A percentile compares a stretch with the other conserved stretches of the same genome.
These are phyloP conservation scores for Drosophila arizonae DNA, from an alignment of 1,140 invertebrate species.

Conservation along the genomic window DNA sequence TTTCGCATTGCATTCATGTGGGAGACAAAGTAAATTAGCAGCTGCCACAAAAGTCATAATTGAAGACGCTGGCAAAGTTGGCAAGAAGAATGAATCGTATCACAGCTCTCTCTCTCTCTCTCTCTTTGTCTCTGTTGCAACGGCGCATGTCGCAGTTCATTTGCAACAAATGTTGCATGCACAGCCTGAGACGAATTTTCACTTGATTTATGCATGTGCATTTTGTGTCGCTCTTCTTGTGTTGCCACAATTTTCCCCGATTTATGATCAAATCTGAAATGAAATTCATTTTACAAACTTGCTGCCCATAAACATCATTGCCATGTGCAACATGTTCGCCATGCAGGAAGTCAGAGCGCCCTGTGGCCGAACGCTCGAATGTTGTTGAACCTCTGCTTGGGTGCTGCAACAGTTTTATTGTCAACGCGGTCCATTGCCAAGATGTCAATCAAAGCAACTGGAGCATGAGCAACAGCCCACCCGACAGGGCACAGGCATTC, in stretches of 20 bases:
- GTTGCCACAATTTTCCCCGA: slow-evolving; percentile 22
- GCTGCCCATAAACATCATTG: slow-evolving; percentile 33
- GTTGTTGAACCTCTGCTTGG: slow-evolving; percentile 1
- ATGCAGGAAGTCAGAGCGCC: neutral
- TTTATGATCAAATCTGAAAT: slow-evolving; percentile 61
- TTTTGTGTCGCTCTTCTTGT: slow-evolving; percentile 1
- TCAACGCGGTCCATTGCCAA: slow-evolving; percentile 33
- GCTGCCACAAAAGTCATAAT: slow-evolving; percentile 24
- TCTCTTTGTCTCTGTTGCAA: neutral
- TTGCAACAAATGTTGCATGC: slow-evolving; percentile 70
- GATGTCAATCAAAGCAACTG: slow-evolving; percentile 46
- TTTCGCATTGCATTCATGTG: slow-evolving; percentile 11
- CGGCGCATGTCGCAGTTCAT: slow-evolving; percentile 50
- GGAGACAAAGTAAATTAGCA: slow-evolving; percentile 27
- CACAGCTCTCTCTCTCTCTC: too few relatives aligned
- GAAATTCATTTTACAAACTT: slow-evolving; percentile 44
- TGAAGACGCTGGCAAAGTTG: slow-evolving; percentile 21
- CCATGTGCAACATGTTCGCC: neutral
- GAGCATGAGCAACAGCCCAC: slow-evolving; percentile 15
- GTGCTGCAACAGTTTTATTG: slow-evolving; percentile 38
- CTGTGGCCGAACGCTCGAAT: neutral
- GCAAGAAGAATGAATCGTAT: neutral
- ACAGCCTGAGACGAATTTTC: slow-evolving; percentile 61
- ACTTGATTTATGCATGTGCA: slow-evolving; percentile 66
- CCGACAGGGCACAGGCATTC: slow-evolving; percentile 4